These are phyloP conservation scores for Euwallacea similis DNA, from an alignment of 1,140 invertebrate genomes.

Conservation along the genomic window DNA sequence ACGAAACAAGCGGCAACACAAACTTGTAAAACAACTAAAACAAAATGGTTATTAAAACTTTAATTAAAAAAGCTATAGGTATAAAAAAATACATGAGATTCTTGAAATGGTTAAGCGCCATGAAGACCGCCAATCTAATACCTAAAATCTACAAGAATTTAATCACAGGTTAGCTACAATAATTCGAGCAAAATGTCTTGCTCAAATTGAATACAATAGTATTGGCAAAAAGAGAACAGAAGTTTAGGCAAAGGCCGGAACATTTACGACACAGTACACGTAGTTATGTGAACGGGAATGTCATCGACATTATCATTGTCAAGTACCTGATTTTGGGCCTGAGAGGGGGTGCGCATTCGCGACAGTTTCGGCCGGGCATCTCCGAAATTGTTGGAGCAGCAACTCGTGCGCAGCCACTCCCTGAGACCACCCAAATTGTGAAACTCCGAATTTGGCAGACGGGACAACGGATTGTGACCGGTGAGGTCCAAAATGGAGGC, in stretches of 20 bases:
- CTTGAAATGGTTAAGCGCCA: too few relatives aligned
- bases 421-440: constrained; percentile 69
- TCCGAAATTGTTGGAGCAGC: constrained; percentile 48
- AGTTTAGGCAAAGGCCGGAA: too few relatives aligned
- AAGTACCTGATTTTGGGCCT: constrained; percentile 39
- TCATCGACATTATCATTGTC: constrained; percentile 32
- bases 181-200: background rate
- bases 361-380: constrained; percentile 38
- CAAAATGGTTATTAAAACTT: constrained; percentile 2
- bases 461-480: constrained; percentile 77
- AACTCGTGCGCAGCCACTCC: constrained; percentile 63
- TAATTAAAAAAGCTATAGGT: constrained; percentile 1
- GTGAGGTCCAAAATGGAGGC: constrained; percentile 81
- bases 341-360: constrained; percentile 8
- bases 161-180: background rate
- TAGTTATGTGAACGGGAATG: constrained; percentile 29
- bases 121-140: background rate
- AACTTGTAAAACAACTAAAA: background rate
- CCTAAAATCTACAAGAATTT: too few relatives aligned
- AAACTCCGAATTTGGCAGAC: constrained; percentile 77
- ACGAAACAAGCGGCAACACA: background rate
- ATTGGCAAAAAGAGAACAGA: too few relatives aligned
- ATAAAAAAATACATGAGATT: too few relatives aligned
- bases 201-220: too few relatives aligned
- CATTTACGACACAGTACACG: constrained; percentile 25